phyloP scores from a whole-genome alignment of 1,140 invertebrate genomes.

The Pogonomyrmex californicus region DNA sequence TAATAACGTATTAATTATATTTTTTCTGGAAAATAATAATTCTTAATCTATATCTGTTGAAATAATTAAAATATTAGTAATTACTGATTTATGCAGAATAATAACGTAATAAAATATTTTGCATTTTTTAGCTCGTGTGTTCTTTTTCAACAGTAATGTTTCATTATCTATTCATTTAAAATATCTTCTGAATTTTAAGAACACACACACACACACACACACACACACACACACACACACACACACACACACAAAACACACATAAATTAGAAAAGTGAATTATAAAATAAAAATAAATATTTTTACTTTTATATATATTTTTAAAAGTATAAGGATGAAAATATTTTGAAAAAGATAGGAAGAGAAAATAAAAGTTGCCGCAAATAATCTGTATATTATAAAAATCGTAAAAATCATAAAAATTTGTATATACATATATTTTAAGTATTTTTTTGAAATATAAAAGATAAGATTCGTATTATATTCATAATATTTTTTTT shows the following conservation, averaged over 20 bases:
- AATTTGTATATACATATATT: not conserved
- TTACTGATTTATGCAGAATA: not conserved
- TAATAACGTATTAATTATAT: not conserved
- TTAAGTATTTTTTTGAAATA: not conserved
- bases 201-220: too few species aligned
- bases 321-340: not conserved
- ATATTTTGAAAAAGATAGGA: not conserved
- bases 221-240: too few species aligned
- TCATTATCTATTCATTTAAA: not conserved
- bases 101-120: not conserved
- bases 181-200: slow-evolving; percentile 3
- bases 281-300: not conserved
- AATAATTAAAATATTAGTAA: slow-evolving; percentile 3
- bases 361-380: not conserved
- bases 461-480: not conserved
- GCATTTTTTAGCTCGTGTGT: not conserved
- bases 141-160: not conserved
- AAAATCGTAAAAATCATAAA: not conserved
- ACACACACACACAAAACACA: too few species aligned
- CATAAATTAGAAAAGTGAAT: too few species aligned
- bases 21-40: not conserved
- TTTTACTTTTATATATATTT: slow-evolving; percentile 13
- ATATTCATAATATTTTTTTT: not conserved
- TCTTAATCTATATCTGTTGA: not conserved
- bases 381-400: not conserved